Percentiles rank a stretch among this genome's conserved stretches.
Conservation (phyloP, 2,797 vertebrate species). For the Ispidina lecontei region DNA sequence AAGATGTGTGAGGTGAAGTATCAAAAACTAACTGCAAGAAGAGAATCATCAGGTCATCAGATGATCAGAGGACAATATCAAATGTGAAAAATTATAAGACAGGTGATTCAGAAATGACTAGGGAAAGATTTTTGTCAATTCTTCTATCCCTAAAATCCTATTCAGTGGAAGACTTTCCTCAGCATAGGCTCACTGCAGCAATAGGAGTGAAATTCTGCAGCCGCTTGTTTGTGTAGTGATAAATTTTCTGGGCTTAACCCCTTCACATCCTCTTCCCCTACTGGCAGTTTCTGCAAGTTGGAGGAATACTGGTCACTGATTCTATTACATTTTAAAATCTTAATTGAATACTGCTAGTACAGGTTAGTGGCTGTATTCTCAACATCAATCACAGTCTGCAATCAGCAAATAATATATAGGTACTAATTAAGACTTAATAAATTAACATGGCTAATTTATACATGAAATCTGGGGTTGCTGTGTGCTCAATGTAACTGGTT, state of each 20-base stretch:
- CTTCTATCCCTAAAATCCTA: not conserved
- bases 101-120: not conserved
- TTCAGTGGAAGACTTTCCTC: not conserved
- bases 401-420: not conserved
- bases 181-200: not conserved
- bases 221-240: constrained; percentile 9
- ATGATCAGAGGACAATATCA: not conserved
- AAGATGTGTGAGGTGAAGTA: not conserved
- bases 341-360: not conserved
- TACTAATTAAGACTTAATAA: constrained; percentile 7
- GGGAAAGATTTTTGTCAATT: not conserved
- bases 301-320: not conserved
- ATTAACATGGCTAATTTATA: not conserved
- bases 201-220: not conserved
- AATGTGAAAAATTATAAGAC: not conserved
- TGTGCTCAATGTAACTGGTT: not conserved
- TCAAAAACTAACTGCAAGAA: not conserved
- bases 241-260: constrained; percentile 33
- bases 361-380: not conserved
- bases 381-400: not conserved
- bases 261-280: constrained; percentile 29
- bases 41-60: not conserved
- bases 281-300: not conserved
- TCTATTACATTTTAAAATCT: not conserved
- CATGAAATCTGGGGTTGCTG: not conserved